Conservation (phyloP, 2,888 invertebrate species). For the Nomada ruficornis region DNA sequence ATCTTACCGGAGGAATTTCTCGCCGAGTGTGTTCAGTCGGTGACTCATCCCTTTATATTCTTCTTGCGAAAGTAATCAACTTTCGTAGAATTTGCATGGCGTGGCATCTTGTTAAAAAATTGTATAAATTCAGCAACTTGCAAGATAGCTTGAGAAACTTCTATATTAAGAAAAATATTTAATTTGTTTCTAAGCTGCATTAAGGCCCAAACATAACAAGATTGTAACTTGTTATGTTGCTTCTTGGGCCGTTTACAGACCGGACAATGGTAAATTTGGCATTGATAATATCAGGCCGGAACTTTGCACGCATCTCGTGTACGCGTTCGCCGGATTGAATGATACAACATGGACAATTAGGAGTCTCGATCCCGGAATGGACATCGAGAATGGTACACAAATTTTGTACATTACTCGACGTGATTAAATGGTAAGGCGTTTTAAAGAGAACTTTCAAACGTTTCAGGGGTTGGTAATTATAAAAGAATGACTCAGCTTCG, state of each 20-base stretch:
- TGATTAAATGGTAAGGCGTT: constrained; percentile 76
- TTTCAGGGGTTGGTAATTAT: constrained; percentile 84
- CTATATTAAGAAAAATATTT: background rate
- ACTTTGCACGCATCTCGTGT: constrained; percentile 92
- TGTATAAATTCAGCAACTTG: background rate
- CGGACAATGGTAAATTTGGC: constrained; percentile 87
- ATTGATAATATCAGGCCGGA: constrained; percentile 89
- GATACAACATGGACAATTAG: constrained; percentile 88
- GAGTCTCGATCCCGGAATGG: constrained; percentile 91
- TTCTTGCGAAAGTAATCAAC: no score
- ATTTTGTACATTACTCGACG: background rate
- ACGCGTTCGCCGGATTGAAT: constrained; percentile 93
- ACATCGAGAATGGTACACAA: constrained; percentile 89
- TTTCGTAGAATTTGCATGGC: no score
- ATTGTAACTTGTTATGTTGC: constrained; percentile 93
- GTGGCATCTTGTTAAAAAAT: no score
- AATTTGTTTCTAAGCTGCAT: constrained; percentile 6
- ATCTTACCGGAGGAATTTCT: no score
- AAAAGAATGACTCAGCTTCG: constrained; percentile 89
- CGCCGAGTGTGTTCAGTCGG: no score
- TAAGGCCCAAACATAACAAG: constrained; percentile 87
- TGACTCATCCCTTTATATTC: no score
- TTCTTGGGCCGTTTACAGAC: constrained; percentile 92
- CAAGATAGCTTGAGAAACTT: background rate
- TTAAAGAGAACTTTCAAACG: background rate